Percentiles rank a stretch among this genome's conserved stretches.
These are phyloP conservation scores for Lophotriccus pileatus DNA, from an alignment of 2,797 vertebrate genomes.

Conservation along the genomic window DNA sequence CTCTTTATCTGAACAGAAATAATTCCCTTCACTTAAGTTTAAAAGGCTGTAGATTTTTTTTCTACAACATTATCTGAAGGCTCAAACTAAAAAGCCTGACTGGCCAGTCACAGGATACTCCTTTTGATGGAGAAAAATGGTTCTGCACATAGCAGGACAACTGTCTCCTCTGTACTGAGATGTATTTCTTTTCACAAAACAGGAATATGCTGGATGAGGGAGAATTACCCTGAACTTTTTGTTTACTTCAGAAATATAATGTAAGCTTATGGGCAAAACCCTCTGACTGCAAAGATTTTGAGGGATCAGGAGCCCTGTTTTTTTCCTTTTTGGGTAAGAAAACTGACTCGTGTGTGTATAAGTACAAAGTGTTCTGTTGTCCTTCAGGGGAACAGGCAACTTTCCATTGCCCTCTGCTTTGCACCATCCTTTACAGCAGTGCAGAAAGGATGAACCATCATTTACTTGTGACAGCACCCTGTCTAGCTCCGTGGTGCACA, in stretches of 20 bases:
- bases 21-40: not conserved
- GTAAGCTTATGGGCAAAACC: not conserved
- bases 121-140: not conserved
- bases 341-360: not conserved
- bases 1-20: not conserved
- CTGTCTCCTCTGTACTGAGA: not conserved
- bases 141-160: not conserved
- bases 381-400: not conserved
- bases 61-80: not conserved
- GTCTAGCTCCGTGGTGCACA: not conserved
- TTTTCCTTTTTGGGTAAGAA: not conserved
- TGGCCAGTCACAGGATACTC: not conserved
- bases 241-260: not conserved
- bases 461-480: not conserved
- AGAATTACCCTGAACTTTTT: not conserved
- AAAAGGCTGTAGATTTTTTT: not conserved
- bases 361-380: not conserved
- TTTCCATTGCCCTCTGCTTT: not conserved
- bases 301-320: not conserved
- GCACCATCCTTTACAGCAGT: not conserved
- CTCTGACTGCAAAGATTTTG: not conserved
- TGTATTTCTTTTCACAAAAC: not conserved
- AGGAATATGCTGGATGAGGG: not conserved
- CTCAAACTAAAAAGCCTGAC: not conserved
- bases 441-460: not conserved